A percentile compares a stretch with the other conserved stretches of the same genome.
Conservation (phyloP, 2,113 vertebrate genomes). For the Eulemur macaco region DNA sequence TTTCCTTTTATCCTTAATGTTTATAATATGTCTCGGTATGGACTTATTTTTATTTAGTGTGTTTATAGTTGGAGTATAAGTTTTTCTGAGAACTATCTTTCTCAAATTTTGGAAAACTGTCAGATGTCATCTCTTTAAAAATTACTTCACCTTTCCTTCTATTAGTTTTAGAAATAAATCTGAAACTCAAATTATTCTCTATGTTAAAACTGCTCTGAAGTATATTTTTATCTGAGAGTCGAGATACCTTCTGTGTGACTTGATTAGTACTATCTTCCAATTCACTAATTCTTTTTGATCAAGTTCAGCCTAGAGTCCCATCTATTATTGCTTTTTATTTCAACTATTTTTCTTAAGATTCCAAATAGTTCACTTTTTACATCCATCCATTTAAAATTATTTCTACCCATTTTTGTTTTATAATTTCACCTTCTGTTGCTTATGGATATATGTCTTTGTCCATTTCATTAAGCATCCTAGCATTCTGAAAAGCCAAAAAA, state of each 20-base stretch:
- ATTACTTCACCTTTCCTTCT: not conserved
- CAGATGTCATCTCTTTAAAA: not conserved
- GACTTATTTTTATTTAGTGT: not conserved
- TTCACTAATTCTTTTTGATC: not conserved
- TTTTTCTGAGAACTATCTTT: not conserved
- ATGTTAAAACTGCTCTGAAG: not conserved
- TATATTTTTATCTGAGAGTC: not conserved
- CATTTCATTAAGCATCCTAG: not conserved
- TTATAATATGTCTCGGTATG: not conserved
- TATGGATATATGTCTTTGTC: not conserved
- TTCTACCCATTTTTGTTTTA: not conserved
- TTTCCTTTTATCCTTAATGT: not conserved
- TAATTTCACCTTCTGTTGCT: not conserved
- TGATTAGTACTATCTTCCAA: not conserved
- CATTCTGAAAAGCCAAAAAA: not conserved
- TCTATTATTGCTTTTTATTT: not conserved
- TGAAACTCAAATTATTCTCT: not conserved
- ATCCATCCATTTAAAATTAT: not conserved
- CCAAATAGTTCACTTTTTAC: not conserved
- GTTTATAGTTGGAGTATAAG: not conserved
- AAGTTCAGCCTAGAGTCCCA: not conserved
- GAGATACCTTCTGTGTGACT: not conserved
- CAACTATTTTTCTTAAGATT: not conserved
- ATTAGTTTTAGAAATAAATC: not conserved
- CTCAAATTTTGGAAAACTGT: not conserved